phyloP scores from a whole-genome alignment of 2,888 invertebrate genomes.

The Acanthosoma haemorrhoidale region DNA sequence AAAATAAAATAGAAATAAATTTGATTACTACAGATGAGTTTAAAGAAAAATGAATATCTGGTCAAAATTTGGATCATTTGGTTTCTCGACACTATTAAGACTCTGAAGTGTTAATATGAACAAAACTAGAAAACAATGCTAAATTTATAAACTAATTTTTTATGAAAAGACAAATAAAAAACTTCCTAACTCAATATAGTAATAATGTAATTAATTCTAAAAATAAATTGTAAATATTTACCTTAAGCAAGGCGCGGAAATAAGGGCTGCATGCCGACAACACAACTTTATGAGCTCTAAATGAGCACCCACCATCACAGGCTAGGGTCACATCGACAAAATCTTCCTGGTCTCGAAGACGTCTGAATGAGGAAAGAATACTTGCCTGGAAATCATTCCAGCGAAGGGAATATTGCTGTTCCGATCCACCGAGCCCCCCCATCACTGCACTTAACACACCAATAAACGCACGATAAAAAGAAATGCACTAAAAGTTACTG shows the following conservation, averaged over 20 bases:
- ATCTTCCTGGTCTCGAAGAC: constrained; percentile 83
- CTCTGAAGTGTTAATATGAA: too few relatives aligned
- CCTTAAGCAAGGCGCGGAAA: constrained; percentile 77
- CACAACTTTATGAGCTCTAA: constrained; percentile 85
- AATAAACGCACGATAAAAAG: not conserved
- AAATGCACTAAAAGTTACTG: too few relatives aligned
- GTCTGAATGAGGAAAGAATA: constrained; percentile 82
- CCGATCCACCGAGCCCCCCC: constrained; percentile 47
- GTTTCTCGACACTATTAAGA: too few relatives aligned
- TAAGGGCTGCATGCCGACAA: constrained; percentile 90
- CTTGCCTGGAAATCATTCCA: constrained; percentile 94
- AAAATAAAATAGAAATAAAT: too few relatives aligned
- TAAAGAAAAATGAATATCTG: too few relatives aligned
- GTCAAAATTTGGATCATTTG: too few relatives aligned
- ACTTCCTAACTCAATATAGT: not conserved
- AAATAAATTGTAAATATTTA: constrained; percentile 41
- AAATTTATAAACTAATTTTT: not conserved
- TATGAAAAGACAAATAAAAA: not conserved
- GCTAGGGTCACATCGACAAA: constrained; percentile 90
- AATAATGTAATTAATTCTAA: not conserved
- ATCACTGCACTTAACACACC: constrained; percentile 40
- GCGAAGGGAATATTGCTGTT: constrained; percentile 86
- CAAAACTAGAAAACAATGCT: too few relatives aligned
- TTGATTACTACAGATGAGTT: too few relatives aligned
- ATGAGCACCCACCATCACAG: constrained; percentile 75